These are phyloP conservation scores for Trichechus manatus DNA, from an alignment of 2,113 vertebrate species.

Conservation along the genomic window DNA sequence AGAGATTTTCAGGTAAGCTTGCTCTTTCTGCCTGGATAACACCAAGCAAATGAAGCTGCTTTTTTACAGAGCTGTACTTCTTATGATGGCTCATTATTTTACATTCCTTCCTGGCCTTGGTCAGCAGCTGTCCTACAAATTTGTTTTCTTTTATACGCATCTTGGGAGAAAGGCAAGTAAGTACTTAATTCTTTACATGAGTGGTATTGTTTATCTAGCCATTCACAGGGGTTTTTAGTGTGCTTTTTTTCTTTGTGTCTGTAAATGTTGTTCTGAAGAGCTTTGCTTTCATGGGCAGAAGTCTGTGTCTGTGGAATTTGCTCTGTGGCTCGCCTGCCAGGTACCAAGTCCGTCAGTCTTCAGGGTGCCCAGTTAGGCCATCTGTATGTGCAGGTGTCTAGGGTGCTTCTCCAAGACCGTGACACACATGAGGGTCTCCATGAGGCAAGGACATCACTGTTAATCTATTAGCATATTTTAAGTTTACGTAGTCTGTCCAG, in stretches of 20 bases:
- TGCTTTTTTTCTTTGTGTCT: not conserved
- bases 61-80: not conserved
- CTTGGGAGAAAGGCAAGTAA: constrained; percentile 15
- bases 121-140: constrained; percentile 57
- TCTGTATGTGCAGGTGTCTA: not conserved
- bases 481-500: not conserved
- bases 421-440: not conserved
- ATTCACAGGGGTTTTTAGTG: not conserved
- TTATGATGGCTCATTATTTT: constrained; percentile 22
- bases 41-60: not conserved
- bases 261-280: not conserved
- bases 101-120: constrained; percentile 44
- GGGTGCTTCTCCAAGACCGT: not conserved
- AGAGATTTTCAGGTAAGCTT: not conserved
- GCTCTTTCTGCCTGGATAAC: not conserved
- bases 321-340: not conserved
- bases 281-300: not conserved
- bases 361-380: not conserved
- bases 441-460: not conserved
- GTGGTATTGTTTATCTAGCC: not conserved
- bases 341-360: not conserved
- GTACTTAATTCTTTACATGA: constrained; percentile 26
- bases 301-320: not conserved
- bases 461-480: not conserved
- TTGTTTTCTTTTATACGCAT: constrained; percentile 48